These are phyloP conservation scores for Barnardius zonarius DNA, from an alignment of 2,113 vertebrate genomes.

Conservation along the genomic window DNA sequence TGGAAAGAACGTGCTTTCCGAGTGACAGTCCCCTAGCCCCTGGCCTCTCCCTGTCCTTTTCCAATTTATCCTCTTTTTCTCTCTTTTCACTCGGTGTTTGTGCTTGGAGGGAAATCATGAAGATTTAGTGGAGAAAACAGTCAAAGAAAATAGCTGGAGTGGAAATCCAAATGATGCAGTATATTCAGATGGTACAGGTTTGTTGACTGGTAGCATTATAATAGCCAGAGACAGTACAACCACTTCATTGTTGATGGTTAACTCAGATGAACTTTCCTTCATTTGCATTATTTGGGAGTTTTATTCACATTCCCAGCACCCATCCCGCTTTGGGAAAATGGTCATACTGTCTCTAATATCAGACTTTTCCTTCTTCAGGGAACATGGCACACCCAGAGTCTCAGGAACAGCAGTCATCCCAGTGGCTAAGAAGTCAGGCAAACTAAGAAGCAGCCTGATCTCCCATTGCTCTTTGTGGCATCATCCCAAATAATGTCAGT, in stretches of 20 bases:
- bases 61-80: not conserved
- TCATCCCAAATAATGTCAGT: slow-evolving; percentile 29
- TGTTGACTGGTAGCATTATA: slow-evolving; percentile 28
- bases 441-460: not conserved
- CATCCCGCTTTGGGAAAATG: not conserved
- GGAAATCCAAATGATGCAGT: slow-evolving; percentile 3
- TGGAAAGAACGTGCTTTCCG: not conserved
- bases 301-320: not conserved
- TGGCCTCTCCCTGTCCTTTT: not conserved
- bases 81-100: not conserved
- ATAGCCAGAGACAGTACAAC: not conserved
- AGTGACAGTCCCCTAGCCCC: not conserved
- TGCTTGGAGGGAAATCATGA: not conserved
- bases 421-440: not conserved
- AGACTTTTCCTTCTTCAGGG: not conserved
- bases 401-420: not conserved
- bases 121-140: not conserved
- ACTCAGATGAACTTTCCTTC: not conserved
- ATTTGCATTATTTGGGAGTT: not conserved
- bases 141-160: not conserved
- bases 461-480: slow-evolving; percentile 36
- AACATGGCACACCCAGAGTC: not conserved
- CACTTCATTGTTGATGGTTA: not conserved
- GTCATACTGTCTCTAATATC: not conserved
- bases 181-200: not conserved